These are phyloP conservation scores for Drosophila kepulauana DNA, from an alignment of 1,140 invertebrate species.

Conservation along the genomic window DNA sequence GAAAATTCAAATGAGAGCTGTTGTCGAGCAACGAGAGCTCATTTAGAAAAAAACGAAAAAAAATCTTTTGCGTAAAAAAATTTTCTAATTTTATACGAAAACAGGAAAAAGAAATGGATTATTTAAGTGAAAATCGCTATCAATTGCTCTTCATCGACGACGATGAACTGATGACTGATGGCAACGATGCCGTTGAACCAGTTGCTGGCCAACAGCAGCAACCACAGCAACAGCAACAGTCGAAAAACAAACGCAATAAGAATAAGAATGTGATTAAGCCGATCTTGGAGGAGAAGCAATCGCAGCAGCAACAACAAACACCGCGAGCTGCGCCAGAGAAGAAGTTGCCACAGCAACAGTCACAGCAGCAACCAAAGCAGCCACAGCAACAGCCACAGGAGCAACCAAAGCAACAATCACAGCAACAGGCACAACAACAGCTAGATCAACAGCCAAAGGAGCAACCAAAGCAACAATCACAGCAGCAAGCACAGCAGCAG, in stretches of 20 bases:
- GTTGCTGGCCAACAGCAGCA: slow-evolving; percentile 2
- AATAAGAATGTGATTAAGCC: neutral
- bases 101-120: slow-evolving; percentile 16
- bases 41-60: neutral
- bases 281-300: neutral
- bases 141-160: slow-evolving; percentile 41
- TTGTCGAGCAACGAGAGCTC: neutral
- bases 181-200: neutral
- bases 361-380: neutral
- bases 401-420: neutral
- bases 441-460: neutral
- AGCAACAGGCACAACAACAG: neutral
- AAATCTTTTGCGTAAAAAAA: neutral
- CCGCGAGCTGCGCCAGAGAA: neutral
- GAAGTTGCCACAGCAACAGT: neutral
- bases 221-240: neutral
- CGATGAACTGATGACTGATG: slow-evolving; percentile 6
- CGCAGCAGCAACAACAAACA: neutral
- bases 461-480: neutral
- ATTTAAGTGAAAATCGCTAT: slow-evolving; percentile 36
- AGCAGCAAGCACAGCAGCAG: neutral
- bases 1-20: no score
- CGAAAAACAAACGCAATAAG: slow-evolving; percentile 15
- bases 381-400: neutral
- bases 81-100: neutral